Evolutionary conservation across 2,888 invertebrate genomes (phyloP).

Genomic region (Drosophila cyrtoloma): DNA sequence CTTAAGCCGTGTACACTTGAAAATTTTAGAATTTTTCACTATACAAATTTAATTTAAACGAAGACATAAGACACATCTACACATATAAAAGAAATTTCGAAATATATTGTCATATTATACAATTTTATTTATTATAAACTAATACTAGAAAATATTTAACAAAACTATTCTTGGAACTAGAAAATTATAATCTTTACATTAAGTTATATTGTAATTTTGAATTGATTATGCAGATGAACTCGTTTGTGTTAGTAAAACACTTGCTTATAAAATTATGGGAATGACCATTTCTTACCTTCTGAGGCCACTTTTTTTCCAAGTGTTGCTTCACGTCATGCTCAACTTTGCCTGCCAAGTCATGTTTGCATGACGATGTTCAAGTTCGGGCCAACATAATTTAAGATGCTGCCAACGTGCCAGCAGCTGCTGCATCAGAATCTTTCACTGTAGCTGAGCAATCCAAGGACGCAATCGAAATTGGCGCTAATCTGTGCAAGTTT

Average conservation of each 20-base stretch:
- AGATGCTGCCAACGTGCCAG: slow-evolving; percentile 43
- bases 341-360: slow-evolving; percentile 68
- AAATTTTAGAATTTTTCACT: not conserved
- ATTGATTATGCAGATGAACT: not conserved
- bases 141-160: too few relatives aligned
- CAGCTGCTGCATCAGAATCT: slow-evolving; percentile 24
- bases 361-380: slow-evolving; percentile 75
- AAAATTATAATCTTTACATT: too few relatives aligned
- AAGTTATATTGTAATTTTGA: too few relatives aligned
- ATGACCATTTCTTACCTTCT: not conserved
- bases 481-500: slow-evolving; percentile 52
- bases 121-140: too few relatives aligned
- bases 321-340: slow-evolving; percentile 1
- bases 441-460: slow-evolving; percentile 8
- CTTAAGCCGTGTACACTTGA: not conserved
- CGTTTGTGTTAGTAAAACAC: not conserved
- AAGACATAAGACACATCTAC: not conserved
- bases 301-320: not conserved
- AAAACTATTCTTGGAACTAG: too few relatives aligned
- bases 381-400: slow-evolving; percentile 50
- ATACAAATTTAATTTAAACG: not conserved
- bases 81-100: accelerated
- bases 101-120: not conserved
- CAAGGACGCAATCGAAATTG: slow-evolving; percentile 42
- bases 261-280: not conserved